These are phyloP conservation scores for Oncorhynchus tshawytscha DNA, from an alignment of 2,113 vertebrate species.

Conservation along the genomic window DNA sequence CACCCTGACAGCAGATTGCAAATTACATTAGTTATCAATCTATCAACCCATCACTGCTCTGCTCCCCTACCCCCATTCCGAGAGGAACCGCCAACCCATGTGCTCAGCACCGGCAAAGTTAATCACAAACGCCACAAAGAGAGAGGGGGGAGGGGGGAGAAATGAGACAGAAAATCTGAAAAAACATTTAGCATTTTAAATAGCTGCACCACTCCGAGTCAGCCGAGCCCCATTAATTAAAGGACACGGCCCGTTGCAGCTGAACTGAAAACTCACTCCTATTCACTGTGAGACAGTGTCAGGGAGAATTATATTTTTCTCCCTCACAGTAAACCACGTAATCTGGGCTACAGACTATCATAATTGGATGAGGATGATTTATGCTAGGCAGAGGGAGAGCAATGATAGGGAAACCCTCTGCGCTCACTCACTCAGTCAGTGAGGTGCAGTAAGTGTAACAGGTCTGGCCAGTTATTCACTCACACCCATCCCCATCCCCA, in stretches of 20 bases:
- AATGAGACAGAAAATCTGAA: neutral
- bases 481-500: neutral
- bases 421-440: neutral
- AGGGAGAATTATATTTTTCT: constrained; percentile 44
- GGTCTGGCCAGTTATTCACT: neutral
- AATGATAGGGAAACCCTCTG: constrained; percentile 27
- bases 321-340: constrained; percentile 46
- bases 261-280: constrained; percentile 57
- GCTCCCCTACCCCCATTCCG: neutral
- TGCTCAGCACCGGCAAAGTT: constrained; percentile 26
- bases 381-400: constrained; percentile 55
- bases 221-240: constrained; percentile 63
- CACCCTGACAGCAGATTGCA: constrained; percentile 33
- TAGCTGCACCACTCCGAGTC: constrained; percentile 36
- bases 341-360: constrained; percentile 60
- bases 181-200: constrained; percentile 53
- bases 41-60: constrained; percentile 30
- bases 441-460: neutral
- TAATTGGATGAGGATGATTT: constrained; percentile 70
- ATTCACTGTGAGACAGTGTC: constrained; percentile 45
- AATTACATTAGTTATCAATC: constrained; percentile 44
- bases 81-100: constrained; percentile 4
- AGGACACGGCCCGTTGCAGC: constrained; percentile 51
- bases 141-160: constrained; percentile 26
- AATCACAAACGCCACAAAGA: constrained; percentile 37